Percentiles rank a stretch among this genome's conserved stretches.
phyloP scores from a whole-genome alignment of 2,888 invertebrate genomes.

The Cerceris rybyensis region DNA sequence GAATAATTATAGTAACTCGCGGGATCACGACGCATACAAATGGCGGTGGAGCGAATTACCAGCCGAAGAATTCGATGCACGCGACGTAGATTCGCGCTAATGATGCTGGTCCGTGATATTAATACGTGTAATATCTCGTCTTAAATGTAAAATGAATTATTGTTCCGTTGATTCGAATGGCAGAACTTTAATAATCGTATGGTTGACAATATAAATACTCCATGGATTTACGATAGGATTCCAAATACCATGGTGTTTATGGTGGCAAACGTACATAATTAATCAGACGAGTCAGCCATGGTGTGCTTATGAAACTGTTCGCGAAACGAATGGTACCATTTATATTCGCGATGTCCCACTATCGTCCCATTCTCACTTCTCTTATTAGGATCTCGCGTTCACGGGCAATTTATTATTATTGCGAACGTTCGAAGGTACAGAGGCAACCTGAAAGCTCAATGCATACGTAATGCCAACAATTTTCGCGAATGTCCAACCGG shows the following conservation, averaged over 20 bases:
- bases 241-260: not conserved
- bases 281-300: not conserved
- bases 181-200: constrained; percentile 10
- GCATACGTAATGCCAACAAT: constrained; percentile 20
- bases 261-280: not conserved
- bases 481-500: constrained; percentile 3
- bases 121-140: constrained; percentile 13
- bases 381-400: no score
- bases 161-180: constrained; percentile 23
- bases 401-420: no score
- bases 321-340: not conserved
- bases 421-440: no score
- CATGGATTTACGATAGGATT: not conserved
- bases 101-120: constrained; percentile 19
- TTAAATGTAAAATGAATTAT: constrained; percentile 19
- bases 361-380: not conserved
- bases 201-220: constrained; percentile 1
- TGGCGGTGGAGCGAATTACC: constrained; percentile 18
- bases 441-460: not conserved
- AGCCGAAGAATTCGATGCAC: constrained; percentile 46
- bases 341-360: not conserved
- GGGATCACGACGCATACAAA: constrained; percentile 35
- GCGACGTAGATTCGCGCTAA: constrained; percentile 16
- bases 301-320: not conserved
- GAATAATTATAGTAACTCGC: constrained; percentile 45